Percentiles rank a stretch among this genome's conserved stretches.
Conservation (phyloP, 2,113 vertebrate genomes). For the Aspiorhynchus laticeps region DNA sequence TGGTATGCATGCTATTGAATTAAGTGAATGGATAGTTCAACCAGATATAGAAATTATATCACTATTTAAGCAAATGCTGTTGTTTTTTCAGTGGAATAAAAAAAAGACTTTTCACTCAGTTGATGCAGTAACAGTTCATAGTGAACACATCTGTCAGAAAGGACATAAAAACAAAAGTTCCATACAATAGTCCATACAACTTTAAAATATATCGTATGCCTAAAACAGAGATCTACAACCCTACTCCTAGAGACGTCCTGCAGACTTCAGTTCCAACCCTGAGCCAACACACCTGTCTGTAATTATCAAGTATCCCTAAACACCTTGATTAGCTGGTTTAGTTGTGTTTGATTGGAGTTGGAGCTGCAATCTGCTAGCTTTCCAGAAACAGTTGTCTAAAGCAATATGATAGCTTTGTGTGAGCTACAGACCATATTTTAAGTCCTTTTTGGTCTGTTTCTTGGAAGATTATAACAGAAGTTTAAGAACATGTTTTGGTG, state of each 20-base stretch:
- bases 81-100: not conserved
- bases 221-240: too few relatives aligned
- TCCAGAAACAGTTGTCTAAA: too few relatives aligned
- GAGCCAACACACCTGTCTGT: not conserved
- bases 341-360: too few relatives aligned
- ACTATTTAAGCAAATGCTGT: not conserved
- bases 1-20: constrained; percentile 60
- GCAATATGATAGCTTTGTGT: not conserved
- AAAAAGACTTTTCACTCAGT: not conserved
- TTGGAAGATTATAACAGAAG: not conserved
- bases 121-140: not conserved
- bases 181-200: too few relatives aligned
- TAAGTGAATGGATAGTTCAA: not conserved
- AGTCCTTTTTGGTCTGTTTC: not conserved
- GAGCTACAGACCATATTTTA: not conserved
- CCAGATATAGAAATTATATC: not conserved
- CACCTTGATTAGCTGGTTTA: too few relatives aligned
- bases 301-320: not conserved
- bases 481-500: too few relatives aligned
- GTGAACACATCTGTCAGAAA: not conserved
- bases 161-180: too few relatives aligned
- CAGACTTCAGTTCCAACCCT: not conserved
- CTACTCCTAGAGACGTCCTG: not conserved
- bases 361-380: too few relatives aligned
- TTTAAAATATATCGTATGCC: too few relatives aligned